Percentiles rank a stretch among this genome's conserved stretches.
Evolutionary conservation across 2,113 vertebrate species (phyloP).

Genomic region (Sinocyclocheilus grahami): DNA sequence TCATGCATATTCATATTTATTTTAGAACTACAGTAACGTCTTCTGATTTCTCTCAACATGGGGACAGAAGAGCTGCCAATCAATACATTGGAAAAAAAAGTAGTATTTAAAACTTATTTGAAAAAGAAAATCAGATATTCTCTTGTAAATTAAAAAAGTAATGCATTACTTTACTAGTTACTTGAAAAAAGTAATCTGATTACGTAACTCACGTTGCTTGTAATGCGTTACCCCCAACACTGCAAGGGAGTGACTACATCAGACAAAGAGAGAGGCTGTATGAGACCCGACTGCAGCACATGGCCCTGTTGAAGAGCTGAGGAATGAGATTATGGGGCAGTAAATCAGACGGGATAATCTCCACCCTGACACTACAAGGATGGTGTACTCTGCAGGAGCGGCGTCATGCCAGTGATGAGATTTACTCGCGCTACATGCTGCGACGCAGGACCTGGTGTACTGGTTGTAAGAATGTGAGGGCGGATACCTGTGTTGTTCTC

Average conservation of each 20-base stretch:
- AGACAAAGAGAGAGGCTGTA: conserved; percentile 59
- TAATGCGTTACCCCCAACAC: too few species aligned
- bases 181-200: too few species aligned
- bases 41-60: too few species aligned
- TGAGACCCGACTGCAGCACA: conserved; percentile 48
- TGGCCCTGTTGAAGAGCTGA: conserved; percentile 32
- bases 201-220: too few species aligned
- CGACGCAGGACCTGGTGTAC: conserved; percentile 56
- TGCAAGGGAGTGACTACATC: conserved; percentile 56
- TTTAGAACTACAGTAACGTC: too few species aligned
- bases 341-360: conserved; percentile 64
- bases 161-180: too few species aligned
- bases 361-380: conserved; percentile 44
- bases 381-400: conserved; percentile 45
- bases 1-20: too few species aligned
- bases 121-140: too few species aligned
- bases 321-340: conserved; percentile 50
- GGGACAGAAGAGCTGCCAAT: too few species aligned
- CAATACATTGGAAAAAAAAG: too few species aligned
- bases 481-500: conserved; percentile 46
- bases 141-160: too few species aligned
- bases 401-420: conserved; percentile 56
- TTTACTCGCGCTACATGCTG: conserved; percentile 55
- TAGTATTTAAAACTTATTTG: too few species aligned
- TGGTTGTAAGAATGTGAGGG: conserved; percentile 57